Evolutionary conservation across 2,797 vertebrate genomes (phyloP), one percentile per base, ranked within the genome.

Genomic region (Eleutherodactylus coqui): DNA sequence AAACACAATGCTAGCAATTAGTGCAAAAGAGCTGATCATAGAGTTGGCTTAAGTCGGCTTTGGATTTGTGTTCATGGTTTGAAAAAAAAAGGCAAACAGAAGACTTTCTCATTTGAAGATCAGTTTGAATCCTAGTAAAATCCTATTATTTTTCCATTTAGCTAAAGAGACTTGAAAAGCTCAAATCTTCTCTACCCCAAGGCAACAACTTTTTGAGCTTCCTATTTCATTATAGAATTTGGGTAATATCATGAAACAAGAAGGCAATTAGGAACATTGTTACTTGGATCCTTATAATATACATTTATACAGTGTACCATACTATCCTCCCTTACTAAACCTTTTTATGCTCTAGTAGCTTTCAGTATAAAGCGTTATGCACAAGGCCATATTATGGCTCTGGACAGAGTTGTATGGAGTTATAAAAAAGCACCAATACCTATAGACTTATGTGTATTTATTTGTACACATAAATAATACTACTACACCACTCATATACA

Each of bases 111-210:
- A 89, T 94, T 91, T 92, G 91, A 94, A 94, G 96, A 95, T 96
- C 96, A 96, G 91, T 94, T 94, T 96, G 96, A 97, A 95, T 96
- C 95, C 95, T 92, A 93, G 94, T 96, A 96, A 87, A 98, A 98
- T 98, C 97, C 95, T 93, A 97, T 98, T 97, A 97, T 95, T 93
- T 84, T 92, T 92, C 92, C 93, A 94, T 96, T 96, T 91, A 92
- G 91, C 91, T 89, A 90, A 91, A 89, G 90, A 89, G 47, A 91
- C 90, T 92, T 92, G 92, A 92, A 90, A 92, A 89, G 90, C 83
- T 91, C 94, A 91, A 91, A 88, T 84, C 91, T 93, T 91, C 90
- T 89, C 86, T 87, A 92, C 91, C 93, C 93, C 91, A 93, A 91
- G 93, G 92, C 93, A 93, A 93, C 93, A 92, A 91, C 90, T 88